Conservation (phyloP, 1,140 invertebrate species). For the Danaus melanippus region DNA sequence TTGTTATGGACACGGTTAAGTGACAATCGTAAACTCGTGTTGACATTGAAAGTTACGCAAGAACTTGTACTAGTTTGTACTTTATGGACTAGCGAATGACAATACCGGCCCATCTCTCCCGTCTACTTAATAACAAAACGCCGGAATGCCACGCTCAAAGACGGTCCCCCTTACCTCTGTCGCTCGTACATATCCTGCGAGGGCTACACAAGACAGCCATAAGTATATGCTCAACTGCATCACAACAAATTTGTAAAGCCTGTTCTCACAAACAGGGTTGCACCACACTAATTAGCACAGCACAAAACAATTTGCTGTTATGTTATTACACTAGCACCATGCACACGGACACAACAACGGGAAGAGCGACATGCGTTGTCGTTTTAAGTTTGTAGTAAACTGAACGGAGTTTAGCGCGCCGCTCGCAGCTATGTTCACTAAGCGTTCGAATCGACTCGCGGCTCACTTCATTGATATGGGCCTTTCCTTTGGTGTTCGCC, state of each 20-base stretch:
- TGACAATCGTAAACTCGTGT: slow-evolving; percentile 35
- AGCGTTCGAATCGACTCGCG: slow-evolving; percentile 33
- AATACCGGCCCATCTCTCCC: slow-evolving; percentile 36
- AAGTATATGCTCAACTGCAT: slow-evolving; percentile 72
- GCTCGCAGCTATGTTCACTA: slow-evolving; percentile 31
- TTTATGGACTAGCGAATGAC: slow-evolving; percentile 31
- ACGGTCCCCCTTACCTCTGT: slow-evolving; percentile 70
- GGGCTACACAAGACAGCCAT: slow-evolving; percentile 72
- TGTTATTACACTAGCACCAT: slow-evolving; percentile 65
- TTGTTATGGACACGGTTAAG: slow-evolving; percentile 13
- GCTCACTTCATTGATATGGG: slow-evolving; percentile 54
- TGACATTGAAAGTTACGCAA: slow-evolving; percentile 72
- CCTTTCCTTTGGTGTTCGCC: slow-evolving; percentile 20
- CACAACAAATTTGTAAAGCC: slow-evolving; percentile 56
- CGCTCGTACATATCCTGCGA: slow-evolving; percentile 71
- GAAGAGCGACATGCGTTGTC: slow-evolving; percentile 53
- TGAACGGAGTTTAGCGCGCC: slow-evolving; percentile 58
- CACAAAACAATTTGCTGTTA: slow-evolving; percentile 64
- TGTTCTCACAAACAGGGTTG: slow-evolving; percentile 43
- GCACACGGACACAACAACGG: slow-evolving; percentile 52
- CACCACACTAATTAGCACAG: slow-evolving; percentile 62
- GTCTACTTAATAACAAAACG: slow-evolving; percentile 48
- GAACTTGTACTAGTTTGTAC: slow-evolving; percentile 32
- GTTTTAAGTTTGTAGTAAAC: slow-evolving; percentile 58
- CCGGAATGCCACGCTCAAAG: slow-evolving; percentile 63